phyloP scores from a whole-genome alignment of 2,888 invertebrate genomes.

The Dysmachus trigonus region DNA sequence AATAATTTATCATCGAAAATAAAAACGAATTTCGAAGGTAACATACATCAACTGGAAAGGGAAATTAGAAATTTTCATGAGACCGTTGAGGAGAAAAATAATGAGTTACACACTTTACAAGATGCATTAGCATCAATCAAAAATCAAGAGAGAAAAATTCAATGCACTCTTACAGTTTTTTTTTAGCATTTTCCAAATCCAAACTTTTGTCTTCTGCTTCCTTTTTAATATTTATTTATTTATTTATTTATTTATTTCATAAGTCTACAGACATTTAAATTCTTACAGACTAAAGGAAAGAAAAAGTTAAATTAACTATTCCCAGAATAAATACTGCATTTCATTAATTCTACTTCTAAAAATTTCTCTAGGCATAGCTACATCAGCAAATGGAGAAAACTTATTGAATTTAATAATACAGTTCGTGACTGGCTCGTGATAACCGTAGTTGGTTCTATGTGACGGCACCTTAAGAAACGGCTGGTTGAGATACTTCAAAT shows the following conservation, averaged over 20 bases:
- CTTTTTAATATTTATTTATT: constrained; percentile 70
- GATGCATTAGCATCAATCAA: constrained; percentile 68
- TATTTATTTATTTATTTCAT: too few relatives aligned
- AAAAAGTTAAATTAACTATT: too few relatives aligned
- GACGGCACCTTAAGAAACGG: too few relatives aligned
- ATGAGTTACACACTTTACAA: constrained; percentile 62
- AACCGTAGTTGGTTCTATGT: too few relatives aligned
- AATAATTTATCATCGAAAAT: constrained; percentile 66
- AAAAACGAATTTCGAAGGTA: constrained; percentile 66
- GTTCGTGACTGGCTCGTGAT: too few relatives aligned
- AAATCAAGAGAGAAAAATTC: constrained; percentile 59
- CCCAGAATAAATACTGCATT: too few relatives aligned
- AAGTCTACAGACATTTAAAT: too few relatives aligned
- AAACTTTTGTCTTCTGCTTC: constrained; percentile 71
- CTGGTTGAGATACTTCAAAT: constrained; percentile 67
- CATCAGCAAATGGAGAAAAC: too few relatives aligned
- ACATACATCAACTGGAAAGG: constrained; percentile 68
- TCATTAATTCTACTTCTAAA: too few relatives aligned
- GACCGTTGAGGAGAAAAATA: constrained; percentile 64
- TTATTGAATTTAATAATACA: too few relatives aligned
- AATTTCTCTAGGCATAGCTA: too few relatives aligned
- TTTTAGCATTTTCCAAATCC: constrained; percentile 68
- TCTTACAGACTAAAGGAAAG: too few relatives aligned
- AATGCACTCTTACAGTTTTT: constrained; percentile 67
- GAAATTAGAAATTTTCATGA: constrained; percentile 66